Evolutionary conservation across 2,113 vertebrate genomes (phyloP), one percentile per base, ranked within the genome.

Genomic region (Pampusana beccarii): DNA sequence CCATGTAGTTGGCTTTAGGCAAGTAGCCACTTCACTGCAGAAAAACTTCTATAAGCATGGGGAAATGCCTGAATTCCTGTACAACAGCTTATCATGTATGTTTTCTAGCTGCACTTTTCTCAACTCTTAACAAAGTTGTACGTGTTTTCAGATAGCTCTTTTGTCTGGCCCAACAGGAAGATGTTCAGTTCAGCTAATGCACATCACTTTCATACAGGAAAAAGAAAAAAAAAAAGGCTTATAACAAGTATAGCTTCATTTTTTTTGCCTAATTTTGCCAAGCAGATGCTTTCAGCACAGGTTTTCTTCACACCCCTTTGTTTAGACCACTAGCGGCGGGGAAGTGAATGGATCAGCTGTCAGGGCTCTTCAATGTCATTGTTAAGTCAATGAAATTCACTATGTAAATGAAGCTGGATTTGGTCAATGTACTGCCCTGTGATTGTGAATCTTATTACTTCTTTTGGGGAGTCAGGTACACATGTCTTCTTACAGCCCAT

Each of bases 401-500:
- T 9, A 24, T 5, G 21, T 14, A 50, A 71, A 80, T 64, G 70
- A 73, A 60, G 56, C 31, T 62, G 83, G 67, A 53, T 94, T 77
- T 60, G 72, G 50, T 56, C 50, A 44, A 31, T 18, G 20, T 53
- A 56, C 46, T 53, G 36, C 12, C n/a, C 54, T 74, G 24, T 40
- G n/a, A 40, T 5, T 78, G 48, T 9, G 6, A 92, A 46, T 38
- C 0, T 0, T 20, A 10, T 16, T 64, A 21, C 54, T 80, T 65
- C 25, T 28, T 88, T 93, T 31, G n/a, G 66, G 61, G 85, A 86
- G 60, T n/a, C 69, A 26, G 4, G 9, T 7, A 79, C 3, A 1
- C 33, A n/a, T n/a, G 38, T 21, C 72, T 86, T 84, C 65, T 40
- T 34, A 31, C 11, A 80, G 53, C 56, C 34, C 46, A 33, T 33